Conservation (phyloP, 2,797 vertebrate species). For the Bryconaethiops microstoma region DNA sequence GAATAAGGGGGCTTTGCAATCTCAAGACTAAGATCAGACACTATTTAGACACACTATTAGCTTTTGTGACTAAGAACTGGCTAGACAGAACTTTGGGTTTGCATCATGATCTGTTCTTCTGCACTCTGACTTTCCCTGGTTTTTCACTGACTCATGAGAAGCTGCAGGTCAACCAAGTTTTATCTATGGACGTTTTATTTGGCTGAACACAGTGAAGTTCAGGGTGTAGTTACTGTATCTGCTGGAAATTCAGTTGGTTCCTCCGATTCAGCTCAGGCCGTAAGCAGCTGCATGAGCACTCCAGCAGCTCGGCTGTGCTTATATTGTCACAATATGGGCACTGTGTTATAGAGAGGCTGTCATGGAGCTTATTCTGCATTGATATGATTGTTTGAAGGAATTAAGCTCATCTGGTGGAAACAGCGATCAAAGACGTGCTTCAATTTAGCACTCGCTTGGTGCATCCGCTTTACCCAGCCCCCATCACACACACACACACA, state of each 20-base stretch:
- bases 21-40: too few relatives aligned
- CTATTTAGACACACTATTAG: background rate
- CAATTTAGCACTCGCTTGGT: conserved; percentile 6
- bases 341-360: background rate
- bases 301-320: background rate
- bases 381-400: conserved; percentile 20
- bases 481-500: conserved; percentile 12
- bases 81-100: background rate
- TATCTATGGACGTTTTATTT: conserved; percentile 16
- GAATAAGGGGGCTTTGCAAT: too few relatives aligned
- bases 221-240: conserved; percentile 22
- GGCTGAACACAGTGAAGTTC: conserved; percentile 10
- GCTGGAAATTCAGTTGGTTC: conserved; percentile 45
- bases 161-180: background rate
- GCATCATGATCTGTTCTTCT: background rate
- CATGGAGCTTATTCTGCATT: background rate
- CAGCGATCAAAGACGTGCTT: conserved; percentile 23
- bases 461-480: conserved; percentile 16
- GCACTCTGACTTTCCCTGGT: background rate
- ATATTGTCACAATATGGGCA: background rate
- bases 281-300: conserved; percentile 9
- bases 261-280: conserved; percentile 33
- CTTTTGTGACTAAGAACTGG: background rate
- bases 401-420: conserved; percentile 24
- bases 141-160: conserved; percentile 22